Percentiles rank a stretch among this genome's conserved stretches.
These are phyloP conservation scores for Neoscelio sp. DNA, from an alignment of 2,888 invertebrate genomes.

Conservation along the genomic window DNA sequence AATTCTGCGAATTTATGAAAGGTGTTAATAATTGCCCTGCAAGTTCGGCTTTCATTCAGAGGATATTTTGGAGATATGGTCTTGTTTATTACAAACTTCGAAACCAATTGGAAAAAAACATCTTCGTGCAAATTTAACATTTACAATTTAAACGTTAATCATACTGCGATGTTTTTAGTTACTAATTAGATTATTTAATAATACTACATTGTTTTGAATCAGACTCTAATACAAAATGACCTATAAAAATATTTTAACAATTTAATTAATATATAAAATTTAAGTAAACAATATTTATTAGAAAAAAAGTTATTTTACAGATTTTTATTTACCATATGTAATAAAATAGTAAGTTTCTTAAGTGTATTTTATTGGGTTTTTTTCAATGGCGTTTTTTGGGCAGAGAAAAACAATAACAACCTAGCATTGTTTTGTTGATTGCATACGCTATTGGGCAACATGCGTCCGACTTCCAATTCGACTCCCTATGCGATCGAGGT, in stretches of 20 bases:
- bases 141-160: not conserved
- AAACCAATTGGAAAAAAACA: slow-evolving; percentile 23
- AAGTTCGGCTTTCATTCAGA: slow-evolving; percentile 25
- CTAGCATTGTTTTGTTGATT: too few relatives aligned
- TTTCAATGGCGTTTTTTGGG: slow-evolving; percentile 21
- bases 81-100: slow-evolving; percentile 27
- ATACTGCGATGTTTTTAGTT: too few relatives aligned
- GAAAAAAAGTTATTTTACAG: slow-evolving; percentile 4
- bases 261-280: slow-evolving; percentile 7
- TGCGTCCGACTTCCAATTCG: too few relatives aligned
- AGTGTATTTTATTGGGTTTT: slow-evolving; percentile 26
- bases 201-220: too few relatives aligned
- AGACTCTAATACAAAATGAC: too few relatives aligned
- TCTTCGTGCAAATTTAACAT: slow-evolving; percentile 7
- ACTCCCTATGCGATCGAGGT: too few relatives aligned
- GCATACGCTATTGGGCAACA: too few relatives aligned
- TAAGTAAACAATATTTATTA: slow-evolving; percentile 8
- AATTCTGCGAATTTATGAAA: slow-evolving; percentile 24
- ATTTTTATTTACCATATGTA: slow-evolving; percentile 23
- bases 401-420: too few relatives aligned
- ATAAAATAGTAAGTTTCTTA: slow-evolving; percentile 5
- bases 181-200: too few relatives aligned
- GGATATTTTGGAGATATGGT: slow-evolving; percentile 32
- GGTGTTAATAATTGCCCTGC: slow-evolving; percentile 26
- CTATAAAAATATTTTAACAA: too few relatives aligned